These are phyloP conservation scores for Aplysia californica DNA, from an alignment of 1,140 invertebrate species.

Conservation along the genomic window DNA sequence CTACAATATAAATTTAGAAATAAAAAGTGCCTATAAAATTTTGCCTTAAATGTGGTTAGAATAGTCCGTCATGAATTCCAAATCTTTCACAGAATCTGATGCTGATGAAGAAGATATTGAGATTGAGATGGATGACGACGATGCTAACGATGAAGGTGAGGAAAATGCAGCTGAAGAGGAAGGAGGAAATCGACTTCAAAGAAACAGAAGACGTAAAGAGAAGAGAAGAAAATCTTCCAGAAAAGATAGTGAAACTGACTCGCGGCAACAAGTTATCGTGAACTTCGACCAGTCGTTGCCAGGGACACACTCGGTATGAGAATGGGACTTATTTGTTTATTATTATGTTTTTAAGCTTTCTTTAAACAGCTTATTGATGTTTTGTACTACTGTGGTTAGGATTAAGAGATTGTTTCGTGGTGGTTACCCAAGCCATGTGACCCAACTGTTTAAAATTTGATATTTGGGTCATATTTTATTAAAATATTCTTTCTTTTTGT, in stretches of 20 bases:
- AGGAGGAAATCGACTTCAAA: not conserved
- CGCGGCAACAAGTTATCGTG: slow-evolving; percentile 8
- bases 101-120: slow-evolving; percentile 23
- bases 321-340: too few relatives aligned
- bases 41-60: too few relatives aligned
- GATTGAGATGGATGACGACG: not conserved
- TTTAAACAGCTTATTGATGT: not conserved
- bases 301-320: slow-evolving; percentile 47
- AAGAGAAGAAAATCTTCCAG: slow-evolving; percentile 1
- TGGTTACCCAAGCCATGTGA: too few relatives aligned
- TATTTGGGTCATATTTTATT: too few relatives aligned
- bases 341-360: not conserved
- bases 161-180: not conserved
- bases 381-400: not conserved
- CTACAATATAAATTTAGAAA: too few relatives aligned
- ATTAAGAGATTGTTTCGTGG: not conserved
- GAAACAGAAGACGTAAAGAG: not conserved
- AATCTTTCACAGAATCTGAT: too few relatives aligned
- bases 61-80: too few relatives aligned
- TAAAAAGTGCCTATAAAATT: too few relatives aligned
- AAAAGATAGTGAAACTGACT: not conserved
- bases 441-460: too few relatives aligned
- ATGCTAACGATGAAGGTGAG: not conserved
- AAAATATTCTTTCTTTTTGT: too few relatives aligned
- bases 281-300: slow-evolving; percentile 49